phyloP scores from a whole-genome alignment of 2,797 vertebrate species.

The Denticeps clupeoides region DNA sequence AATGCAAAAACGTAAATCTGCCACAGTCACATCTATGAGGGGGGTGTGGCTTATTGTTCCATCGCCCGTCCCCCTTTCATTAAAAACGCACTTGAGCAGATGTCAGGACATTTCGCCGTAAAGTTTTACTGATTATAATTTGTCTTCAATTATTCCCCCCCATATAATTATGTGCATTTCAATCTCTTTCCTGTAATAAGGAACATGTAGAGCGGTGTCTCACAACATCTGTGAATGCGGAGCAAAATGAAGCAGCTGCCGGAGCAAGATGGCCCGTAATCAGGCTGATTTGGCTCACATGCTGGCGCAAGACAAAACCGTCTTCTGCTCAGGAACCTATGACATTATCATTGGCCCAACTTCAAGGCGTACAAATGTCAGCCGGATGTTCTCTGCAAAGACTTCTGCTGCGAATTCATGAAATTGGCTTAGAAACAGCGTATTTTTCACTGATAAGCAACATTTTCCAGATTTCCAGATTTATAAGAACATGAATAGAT shows the following conservation, averaged over 20 bases:
- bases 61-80: slow-evolving; percentile 31
- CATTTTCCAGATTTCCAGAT: too few relatives aligned
- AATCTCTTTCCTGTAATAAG: slow-evolving; percentile 28
- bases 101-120: slow-evolving; percentile 32
- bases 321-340: not conserved
- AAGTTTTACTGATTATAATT: slow-evolving; percentile 38
- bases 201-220: slow-evolving; percentile 18
- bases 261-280: not conserved
- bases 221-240: slow-evolving; percentile 25
- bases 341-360: too few relatives aligned
- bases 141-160: slow-evolving; percentile 35
- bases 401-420: too few relatives aligned
- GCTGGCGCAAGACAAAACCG: not conserved
- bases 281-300: not conserved
- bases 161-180: slow-evolving; percentile 43
- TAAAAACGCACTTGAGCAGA: slow-evolving; percentile 27
- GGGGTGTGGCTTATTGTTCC: slow-evolving; percentile 20
- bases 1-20: slow-evolving; percentile 20
- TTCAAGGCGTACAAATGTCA: too few relatives aligned
- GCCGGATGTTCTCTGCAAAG: too few relatives aligned
- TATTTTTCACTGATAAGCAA: too few relatives aligned
- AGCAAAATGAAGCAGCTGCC: slow-evolving; percentile 20
- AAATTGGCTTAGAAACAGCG: too few relatives aligned
- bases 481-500: too few relatives aligned
- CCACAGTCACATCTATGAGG: slow-evolving; percentile 32